Percentiles rank a stretch among this genome's conserved stretches.
phyloP scores from a whole-genome alignment of 2,797 vertebrate genomes.

The Okamejei kenojei region DNA sequence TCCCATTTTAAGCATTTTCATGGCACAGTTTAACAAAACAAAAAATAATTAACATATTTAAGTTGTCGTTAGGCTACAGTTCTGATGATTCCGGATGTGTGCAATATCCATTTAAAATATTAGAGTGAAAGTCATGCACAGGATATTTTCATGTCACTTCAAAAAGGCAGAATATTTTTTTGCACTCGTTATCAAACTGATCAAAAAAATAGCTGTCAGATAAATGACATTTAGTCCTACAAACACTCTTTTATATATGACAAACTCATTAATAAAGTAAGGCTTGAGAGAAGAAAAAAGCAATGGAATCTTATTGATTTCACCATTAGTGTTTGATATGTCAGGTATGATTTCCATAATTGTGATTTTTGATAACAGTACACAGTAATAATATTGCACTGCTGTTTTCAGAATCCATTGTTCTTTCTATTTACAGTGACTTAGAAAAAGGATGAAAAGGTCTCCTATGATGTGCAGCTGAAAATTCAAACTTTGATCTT shows the following conservation, averaged over 20 bases:
- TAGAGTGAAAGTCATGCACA: conserved; percentile 80
- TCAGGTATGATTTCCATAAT: conserved; percentile 88
- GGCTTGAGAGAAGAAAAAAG: conserved; percentile 71
- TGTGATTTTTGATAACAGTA: conserved; percentile 87
- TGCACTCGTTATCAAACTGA: conserved; percentile 89
- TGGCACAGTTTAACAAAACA: conserved; percentile 43
- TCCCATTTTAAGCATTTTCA: not conserved
- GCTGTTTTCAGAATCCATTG: conserved; percentile 80
- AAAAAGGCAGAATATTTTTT: conserved; percentile 92
- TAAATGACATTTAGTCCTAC: conserved; percentile 93
- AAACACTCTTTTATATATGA: conserved; percentile 90
- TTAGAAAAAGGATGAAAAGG: conserved; percentile 61
- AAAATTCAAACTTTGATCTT: conserved; percentile 70
- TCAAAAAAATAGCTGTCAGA: conserved; percentile 82
- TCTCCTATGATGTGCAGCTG: conserved; percentile 68
- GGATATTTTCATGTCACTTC: conserved; percentile 88
- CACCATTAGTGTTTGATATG: conserved; percentile 88
- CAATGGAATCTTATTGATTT: conserved; percentile 67
- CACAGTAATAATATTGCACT: conserved; percentile 73
- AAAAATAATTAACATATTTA: conserved; percentile 76
- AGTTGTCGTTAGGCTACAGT: conserved; percentile 65
- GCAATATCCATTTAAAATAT: conserved; percentile 94
- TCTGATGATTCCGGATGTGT: conserved; percentile 83
- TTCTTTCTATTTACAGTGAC: conserved; percentile 62
- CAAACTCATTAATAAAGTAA: conserved; percentile 98